Percentiles rank a stretch among this genome's conserved stretches.
Conservation (phyloP, 2,797 vertebrate genomes). For the Tragopan temminckii region DNA sequence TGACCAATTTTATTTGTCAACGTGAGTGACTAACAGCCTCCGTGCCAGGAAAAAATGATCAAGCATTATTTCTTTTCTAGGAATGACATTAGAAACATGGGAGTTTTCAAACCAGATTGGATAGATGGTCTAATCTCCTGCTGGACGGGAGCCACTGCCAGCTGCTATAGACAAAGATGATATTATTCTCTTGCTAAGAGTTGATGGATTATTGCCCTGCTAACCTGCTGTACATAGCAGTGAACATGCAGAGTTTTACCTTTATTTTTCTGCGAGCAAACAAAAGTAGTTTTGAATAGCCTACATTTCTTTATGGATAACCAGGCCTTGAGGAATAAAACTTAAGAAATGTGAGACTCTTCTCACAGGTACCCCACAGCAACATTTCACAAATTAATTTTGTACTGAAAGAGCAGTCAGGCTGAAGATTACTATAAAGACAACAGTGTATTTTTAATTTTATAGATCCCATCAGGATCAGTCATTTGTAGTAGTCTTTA, state of each 20-base stretch:
- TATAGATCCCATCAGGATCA: neutral
- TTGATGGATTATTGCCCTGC: neutral
- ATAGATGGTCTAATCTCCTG: slow-evolving; percentile 18
- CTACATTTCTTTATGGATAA: neutral
- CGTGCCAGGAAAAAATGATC: neutral
- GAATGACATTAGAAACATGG: slow-evolving; percentile 4
- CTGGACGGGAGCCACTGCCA: neutral
- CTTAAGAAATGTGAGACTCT: neutral
- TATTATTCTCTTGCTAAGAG: slow-evolving; percentile 1
- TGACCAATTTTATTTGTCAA: neutral
- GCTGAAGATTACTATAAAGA: slow-evolving; percentile 4
- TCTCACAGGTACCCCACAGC: neutral
- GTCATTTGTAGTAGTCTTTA: neutral
- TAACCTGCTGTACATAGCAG: neutral
- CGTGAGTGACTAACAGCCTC: neutral
- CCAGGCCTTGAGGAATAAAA: neutral
- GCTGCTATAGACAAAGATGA: neutral
- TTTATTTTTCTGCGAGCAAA: neutral
- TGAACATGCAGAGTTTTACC: neutral
- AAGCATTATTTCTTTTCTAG: slow-evolving; percentile 4
- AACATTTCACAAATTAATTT: neutral
- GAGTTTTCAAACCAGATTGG: neutral
- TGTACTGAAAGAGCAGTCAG: neutral
- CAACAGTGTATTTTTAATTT: neutral
- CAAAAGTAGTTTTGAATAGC: neutral